These are phyloP conservation scores for Phymanthus crucifer DNA, from an alignment of 92 coral and sea anemone genomes.

Conservation along the genomic window DNA sequence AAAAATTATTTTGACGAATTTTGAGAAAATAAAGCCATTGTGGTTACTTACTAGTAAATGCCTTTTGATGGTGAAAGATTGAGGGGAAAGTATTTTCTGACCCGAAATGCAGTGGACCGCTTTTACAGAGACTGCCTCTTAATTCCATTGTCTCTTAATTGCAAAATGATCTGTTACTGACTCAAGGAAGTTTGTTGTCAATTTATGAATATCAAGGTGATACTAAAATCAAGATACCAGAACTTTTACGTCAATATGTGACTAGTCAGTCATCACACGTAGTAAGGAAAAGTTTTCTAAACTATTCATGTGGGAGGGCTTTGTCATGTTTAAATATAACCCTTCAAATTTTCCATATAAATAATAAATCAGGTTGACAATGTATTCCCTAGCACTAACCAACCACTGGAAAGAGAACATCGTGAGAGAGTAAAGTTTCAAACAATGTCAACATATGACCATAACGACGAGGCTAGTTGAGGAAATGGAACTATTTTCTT, in stretches of 20 bases:
- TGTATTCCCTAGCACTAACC: too few species aligned
- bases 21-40: too few species aligned
- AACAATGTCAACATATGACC: neutral
- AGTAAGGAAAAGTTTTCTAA: conserved; percentile 15
- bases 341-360: conserved; percentile 5
- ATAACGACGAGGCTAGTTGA: neutral
- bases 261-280: neutral
- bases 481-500: neutral
- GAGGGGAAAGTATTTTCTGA: too few species aligned
- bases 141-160: neutral
- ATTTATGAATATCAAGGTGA: neutral
- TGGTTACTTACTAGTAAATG: too few species aligned
- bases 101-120: too few species aligned
- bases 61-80: too few species aligned
- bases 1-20: neutral
- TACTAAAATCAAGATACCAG: neutral
- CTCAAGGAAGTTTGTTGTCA: neutral
- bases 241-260: neutral
- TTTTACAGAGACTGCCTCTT: too few species aligned
- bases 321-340: conserved; percentile 13
- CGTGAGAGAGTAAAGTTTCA: conserved; percentile 10
- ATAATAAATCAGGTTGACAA: conserved; percentile 15
- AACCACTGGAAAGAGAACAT: too few species aligned
- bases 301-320: conserved; percentile 32
- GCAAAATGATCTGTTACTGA: neutral